phyloP scores from a whole-genome alignment of 1,140 invertebrate genomes.

The Apis florea region DNA sequence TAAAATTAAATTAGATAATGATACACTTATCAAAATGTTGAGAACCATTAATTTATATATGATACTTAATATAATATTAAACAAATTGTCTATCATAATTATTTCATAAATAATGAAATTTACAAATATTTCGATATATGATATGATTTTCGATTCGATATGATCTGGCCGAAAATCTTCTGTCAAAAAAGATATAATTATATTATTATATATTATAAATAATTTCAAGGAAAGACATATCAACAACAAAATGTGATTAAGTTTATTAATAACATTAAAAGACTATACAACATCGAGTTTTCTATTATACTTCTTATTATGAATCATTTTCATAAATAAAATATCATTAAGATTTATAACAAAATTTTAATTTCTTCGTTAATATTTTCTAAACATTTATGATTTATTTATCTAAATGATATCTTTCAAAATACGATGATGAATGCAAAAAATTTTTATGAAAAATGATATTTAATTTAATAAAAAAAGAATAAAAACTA shows the following conservation, averaged over 20 bases:
- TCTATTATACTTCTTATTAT: too few relatives aligned
- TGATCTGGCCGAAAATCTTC: background rate
- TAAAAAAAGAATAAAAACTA: background rate
- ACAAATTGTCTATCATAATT: background rate
- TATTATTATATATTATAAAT: background rate
- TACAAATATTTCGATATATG: background rate
- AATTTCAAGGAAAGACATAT: background rate
- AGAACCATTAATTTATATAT: too few relatives aligned
- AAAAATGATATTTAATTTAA: background rate
- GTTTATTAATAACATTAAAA: background rate
- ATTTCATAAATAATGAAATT: background rate
- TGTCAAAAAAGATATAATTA: background rate
- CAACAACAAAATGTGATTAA: background rate
- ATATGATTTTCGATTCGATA: conserved; percentile 1
- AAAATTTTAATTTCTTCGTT: background rate
- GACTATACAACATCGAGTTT: background rate
- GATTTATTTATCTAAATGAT: background rate
- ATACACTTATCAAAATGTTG: too few relatives aligned
- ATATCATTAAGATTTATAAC: background rate
- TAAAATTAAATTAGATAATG: background rate
- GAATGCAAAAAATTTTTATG: background rate
- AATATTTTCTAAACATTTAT: background rate
- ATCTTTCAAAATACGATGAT: background rate
- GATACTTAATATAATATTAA: background rate
- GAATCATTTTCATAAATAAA: background rate